Evolutionary conservation across 2,888 invertebrate genomes (phyloP), one percentile per base, ranked within the genome.

Genomic region (Athalia circularis): DNA sequence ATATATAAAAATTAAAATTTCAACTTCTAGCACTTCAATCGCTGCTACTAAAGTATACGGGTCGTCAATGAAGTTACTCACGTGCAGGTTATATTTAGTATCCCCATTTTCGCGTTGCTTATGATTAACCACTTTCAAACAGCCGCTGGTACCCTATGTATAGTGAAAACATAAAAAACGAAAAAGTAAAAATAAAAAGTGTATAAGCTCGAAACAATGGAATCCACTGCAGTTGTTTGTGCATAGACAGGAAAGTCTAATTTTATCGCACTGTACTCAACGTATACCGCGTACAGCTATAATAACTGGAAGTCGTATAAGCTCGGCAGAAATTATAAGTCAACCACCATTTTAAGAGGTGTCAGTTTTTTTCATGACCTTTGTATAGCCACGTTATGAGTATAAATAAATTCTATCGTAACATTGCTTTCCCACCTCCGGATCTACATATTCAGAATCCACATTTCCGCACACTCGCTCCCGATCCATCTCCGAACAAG

Each of bases 281-380:
- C 59, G 59, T 59, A n/a, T n/a, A 59, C 72, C 72, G 72, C 8
- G 47, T 57, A 57, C 8, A 72, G 59, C 72, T 47, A 43, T 57
- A 57, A 72, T 29, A 29, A 29, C 29, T 29, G 2, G 29, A 29
- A 29, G 29, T 29, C 29, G 2, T 29, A 29, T 72, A 72, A 72
- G 57, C 59, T 72, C 52, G 57, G 72, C 13, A 47, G 45, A 57
- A 59, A 72, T 59, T 72, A 72, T 72, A 72, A 72, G 72, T 72
- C 72, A 72, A 72, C 72, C 72, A 45, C 57, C 59, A 72, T 72
- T 72, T 72, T 57, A 47, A 59, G 59, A 72, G 72, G 72, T 72
- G 72, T 59, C 59, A 57, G 45, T 67, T 47, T 72, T 59, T 72
- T 57, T 45, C 57, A 59, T 57, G 72, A 68, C n/a, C 7, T 45